Conservation (phyloP, 2,797 vertebrate genomes). For the Okamejei kenojei region DNA sequence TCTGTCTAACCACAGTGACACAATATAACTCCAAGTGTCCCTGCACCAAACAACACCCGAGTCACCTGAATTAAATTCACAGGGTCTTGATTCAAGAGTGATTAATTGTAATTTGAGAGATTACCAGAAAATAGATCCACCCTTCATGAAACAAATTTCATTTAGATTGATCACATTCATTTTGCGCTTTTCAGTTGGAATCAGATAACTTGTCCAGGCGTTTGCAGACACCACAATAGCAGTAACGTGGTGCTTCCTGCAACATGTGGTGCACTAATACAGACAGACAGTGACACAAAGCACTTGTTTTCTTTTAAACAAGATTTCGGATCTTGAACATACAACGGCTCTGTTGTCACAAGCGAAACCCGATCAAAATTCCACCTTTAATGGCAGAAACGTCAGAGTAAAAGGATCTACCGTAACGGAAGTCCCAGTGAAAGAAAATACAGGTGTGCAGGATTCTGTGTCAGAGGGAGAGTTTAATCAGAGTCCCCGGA, state of each 20-base stretch:
- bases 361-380: slow-evolving; percentile 36
- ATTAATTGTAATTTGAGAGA: slow-evolving; percentile 10
- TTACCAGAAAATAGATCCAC: neutral
- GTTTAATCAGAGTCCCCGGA: slow-evolving; percentile 66
- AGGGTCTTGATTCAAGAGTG: neutral
- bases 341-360: neutral
- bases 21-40: neutral
- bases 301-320: neutral
- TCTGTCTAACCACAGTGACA: too few relatives aligned
- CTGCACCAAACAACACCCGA: neutral
- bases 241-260: neutral
- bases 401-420: slow-evolving; percentile 30
- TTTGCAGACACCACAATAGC: neutral
- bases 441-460: slow-evolving; percentile 60
- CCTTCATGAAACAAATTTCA: slow-evolving; percentile 10
- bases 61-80: neutral
- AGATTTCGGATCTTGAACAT: neutral
- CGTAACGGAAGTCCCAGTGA: slow-evolving; percentile 10
- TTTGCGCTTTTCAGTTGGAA: neutral
- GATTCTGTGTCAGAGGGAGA: slow-evolving; percentile 48
- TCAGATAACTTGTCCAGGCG: neutral
- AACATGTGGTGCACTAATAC: neutral
- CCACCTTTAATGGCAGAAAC: slow-evolving; percentile 27
- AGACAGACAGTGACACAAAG: neutral
- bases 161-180: neutral